Evolutionary conservation across 2,113 vertebrate species (phyloP), one percentile per base, ranked within the genome.

Genomic region (Nannobrachium achirus): DNA sequence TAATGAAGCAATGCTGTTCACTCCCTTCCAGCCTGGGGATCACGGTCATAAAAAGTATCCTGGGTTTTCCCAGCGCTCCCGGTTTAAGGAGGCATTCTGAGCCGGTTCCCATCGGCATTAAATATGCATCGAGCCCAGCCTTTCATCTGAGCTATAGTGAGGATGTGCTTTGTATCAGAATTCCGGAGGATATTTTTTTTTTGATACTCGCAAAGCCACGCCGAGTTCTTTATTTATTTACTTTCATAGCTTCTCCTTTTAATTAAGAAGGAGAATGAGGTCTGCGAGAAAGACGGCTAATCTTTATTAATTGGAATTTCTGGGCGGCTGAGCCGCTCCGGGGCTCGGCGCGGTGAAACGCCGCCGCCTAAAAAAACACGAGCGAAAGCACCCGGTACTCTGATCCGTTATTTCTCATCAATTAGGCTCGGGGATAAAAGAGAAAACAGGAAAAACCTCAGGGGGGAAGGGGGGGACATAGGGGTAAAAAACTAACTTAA

Each of bases 281-380:
- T 85, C 86, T 86, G 76, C 16, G 69, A 80, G 86, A 86, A 89
- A 87, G 75, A 38, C 76, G 85, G 86, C 85, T 90, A 91, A 91
- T 91, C 90, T 92, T 90, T 91, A 91, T 91, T 92, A 92, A 91
- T 90, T 91, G 86, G 78, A 91, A 89, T 92, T 92, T 91, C 90
- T 86, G 82, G 89, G 85, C 86, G 86, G 83, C 60, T 82, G 77
- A 79, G 64, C 81, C 50, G 88, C 89, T 90, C 56, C 55, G 7
- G 84, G 89, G 78, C 71, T 87, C 44, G 69, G 85, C 86, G 85
- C 86, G n/a, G 69, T 46, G 73, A 89, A 91, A 83, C 79, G 83
- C 78, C 64, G 16, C 73, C 38, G 51, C 72, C 73, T 73, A 67
- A 75, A 79, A 83, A 73, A 68, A 56, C 16, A 16, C 8, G 15